A percentile compares a stretch with the other conserved stretches of the same genome.
phyloP scores from a whole-genome alignment of 2,113 vertebrate genomes.

The Perca schrenkii region DNA sequence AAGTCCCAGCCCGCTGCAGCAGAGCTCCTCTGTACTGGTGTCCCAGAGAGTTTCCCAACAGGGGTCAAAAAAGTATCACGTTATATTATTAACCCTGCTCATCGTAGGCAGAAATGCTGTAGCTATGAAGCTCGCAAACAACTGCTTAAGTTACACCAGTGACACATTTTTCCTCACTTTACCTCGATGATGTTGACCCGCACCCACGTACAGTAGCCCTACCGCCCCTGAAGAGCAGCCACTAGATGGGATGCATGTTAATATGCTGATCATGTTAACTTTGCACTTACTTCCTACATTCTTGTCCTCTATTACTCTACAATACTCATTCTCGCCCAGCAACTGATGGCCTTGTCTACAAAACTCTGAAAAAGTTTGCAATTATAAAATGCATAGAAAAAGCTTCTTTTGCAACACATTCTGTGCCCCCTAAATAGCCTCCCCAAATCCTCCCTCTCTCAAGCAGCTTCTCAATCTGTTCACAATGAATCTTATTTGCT shows the following conservation, averaged over 20 bases:
- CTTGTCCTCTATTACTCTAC: slow-evolving; percentile 4
- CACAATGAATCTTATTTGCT: slow-evolving; percentile 45
- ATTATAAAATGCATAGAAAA: slow-evolving; percentile 31
- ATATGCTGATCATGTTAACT: slow-evolving; percentile 27
- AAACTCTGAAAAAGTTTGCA: slow-evolving; percentile 17
- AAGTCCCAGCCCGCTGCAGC: slow-evolving; percentile 25
- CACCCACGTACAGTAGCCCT: slow-evolving; percentile 12
- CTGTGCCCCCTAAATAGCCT: slow-evolving; percentile 27
- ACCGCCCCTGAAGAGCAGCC: slow-evolving; percentile 37
- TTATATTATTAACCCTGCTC: slow-evolving; percentile 26
- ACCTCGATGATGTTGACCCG: slow-evolving; percentile 44
- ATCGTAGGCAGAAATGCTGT: slow-evolving; percentile 11
- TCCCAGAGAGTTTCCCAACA: slow-evolving; percentile 6
- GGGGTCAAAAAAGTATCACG: slow-evolving; percentile 33
- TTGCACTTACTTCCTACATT: slow-evolving; percentile 4
- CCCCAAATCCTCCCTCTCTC: slow-evolving; percentile 11
- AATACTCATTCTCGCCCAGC: neutral
- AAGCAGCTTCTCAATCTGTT: slow-evolving; percentile 6
- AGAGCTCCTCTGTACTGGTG: slow-evolving; percentile 12
- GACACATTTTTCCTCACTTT: slow-evolving; percentile 42
- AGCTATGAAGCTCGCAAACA: slow-evolving; percentile 8
- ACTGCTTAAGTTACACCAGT: slow-evolving; percentile 11
- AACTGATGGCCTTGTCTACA: slow-evolving; percentile 1
- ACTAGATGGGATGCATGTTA: slow-evolving; percentile 18
- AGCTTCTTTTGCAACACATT: neutral